Conservation (phyloP, 2,888 invertebrate species). For the Lithophane ornitopus region DNA sequence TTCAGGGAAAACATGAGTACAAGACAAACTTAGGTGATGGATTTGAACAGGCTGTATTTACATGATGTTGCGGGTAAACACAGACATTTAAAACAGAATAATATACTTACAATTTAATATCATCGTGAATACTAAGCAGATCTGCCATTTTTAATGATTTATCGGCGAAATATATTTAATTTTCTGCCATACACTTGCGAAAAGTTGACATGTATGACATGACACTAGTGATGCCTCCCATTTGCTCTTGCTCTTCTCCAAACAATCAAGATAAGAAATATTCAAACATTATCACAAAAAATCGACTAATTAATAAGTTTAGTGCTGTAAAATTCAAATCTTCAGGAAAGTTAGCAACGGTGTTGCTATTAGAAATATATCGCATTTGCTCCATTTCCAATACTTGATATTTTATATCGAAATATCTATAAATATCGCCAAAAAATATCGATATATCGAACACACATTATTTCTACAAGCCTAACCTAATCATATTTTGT, state of each 20-base stretch:
- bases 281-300: background rate
- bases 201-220: conserved; percentile 64
- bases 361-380: too few species aligned
- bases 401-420: too few species aligned
- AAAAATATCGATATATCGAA: too few species aligned
- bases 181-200: conserved; percentile 64
- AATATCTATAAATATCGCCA: too few species aligned
- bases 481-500: too few species aligned
- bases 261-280: background rate
- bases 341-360: too few species aligned
- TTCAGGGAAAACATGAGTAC: conserved; percentile 70
- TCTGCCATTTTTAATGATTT: conserved; percentile 86
- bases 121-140: conserved; percentile 93
- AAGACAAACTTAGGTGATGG: conserved; percentile 17
- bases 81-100: background rate
- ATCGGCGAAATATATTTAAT: conserved; percentile 63
- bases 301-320: background rate
- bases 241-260: background rate
- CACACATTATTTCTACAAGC: too few species aligned
- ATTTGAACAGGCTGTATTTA: conserved; percentile 20
- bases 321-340: too few species aligned
- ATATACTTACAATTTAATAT: conserved; percentile 93
- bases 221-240: conserved; percentile 42
- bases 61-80: background rate
- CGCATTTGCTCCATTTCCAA: too few species aligned